phyloP scores from a whole-genome alignment of 2,113 vertebrate species.

The Macrotis lagotis region DNA sequence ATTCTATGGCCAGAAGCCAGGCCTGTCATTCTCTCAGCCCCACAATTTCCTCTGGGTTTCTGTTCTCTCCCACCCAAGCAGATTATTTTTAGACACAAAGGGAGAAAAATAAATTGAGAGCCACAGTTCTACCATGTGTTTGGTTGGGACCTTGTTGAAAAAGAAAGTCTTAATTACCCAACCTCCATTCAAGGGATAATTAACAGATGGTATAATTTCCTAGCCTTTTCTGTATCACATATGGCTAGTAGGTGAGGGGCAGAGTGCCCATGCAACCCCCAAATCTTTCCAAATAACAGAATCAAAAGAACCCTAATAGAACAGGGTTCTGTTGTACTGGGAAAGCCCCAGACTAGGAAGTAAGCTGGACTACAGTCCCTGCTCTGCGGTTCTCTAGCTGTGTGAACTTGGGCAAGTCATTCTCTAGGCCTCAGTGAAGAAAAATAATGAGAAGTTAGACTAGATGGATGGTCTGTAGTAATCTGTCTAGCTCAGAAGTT shows the following conservation, averaged over 20 bases:
- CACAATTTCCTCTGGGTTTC: constrained; percentile 9
- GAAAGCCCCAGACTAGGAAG: neutral
- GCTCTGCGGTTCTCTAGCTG: neutral
- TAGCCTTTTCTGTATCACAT: constrained; percentile 55
- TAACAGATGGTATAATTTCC: constrained; percentile 77
- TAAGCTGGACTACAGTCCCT: neutral
- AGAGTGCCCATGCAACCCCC: constrained; percentile 62
- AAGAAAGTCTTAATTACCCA: constrained; percentile 66
- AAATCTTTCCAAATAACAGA: constrained; percentile 42
- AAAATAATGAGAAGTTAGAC: too few species aligned
- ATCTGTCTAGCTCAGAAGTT: neutral
- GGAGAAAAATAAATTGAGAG: constrained; percentile 46
- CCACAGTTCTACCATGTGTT: constrained; percentile 22
- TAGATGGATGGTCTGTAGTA: neutral
- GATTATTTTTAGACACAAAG: constrained; percentile 48
- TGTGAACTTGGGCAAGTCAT: neutral
- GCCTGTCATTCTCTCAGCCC: neutral
- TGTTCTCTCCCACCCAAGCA: constrained; percentile 25
- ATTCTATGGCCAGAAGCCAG: neutral
- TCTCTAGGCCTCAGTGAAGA: neutral
- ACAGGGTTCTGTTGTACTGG: neutral
- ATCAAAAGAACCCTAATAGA: neutral
- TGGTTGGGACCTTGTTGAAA: constrained; percentile 62
- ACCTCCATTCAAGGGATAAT: constrained; percentile 68
- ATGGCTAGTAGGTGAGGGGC: constrained; percentile 68